Evolutionary conservation across 2,888 invertebrate species (phyloP).

Genomic region (Chrysotoxum bicinctum): DNA sequence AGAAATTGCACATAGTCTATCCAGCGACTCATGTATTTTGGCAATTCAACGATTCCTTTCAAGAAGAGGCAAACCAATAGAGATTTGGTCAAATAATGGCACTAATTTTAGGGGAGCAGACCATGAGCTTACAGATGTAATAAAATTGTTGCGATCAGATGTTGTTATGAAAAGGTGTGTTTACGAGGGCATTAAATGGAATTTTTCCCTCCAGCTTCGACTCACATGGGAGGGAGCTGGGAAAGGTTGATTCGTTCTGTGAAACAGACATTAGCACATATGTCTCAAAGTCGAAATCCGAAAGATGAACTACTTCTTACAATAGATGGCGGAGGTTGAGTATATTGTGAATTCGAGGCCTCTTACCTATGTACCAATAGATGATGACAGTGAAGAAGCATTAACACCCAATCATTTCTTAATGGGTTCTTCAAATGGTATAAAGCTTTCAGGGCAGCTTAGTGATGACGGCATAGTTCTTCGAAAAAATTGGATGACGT

Average conservation of each 20-base stretch:
- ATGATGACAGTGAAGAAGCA: constrained; percentile 12
- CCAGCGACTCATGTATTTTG: constrained; percentile 55
- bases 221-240: constrained; percentile 28
- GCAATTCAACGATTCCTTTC: constrained; percentile 48
- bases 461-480: constrained; percentile 11
- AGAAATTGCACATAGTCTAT: constrained; percentile 40
- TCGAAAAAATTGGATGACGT: constrained; percentile 17
- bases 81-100: constrained; percentile 62
- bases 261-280: neutral
- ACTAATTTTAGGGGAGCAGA: constrained; percentile 68
- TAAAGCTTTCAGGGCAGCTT: neutral
- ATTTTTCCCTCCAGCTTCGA: constrained; percentile 22
- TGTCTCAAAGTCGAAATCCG: neutral
- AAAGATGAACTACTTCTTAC: constrained; percentile 7
- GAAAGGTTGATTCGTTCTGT: constrained; percentile 1
- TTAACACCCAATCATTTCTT: constrained; percentile 33
- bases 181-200: constrained; percentile 6
- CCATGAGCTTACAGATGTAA: neutral
- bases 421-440: constrained; percentile 7
- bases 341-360: constrained; percentile 1
- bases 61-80: constrained; percentile 30
- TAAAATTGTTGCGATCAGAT: neutral
- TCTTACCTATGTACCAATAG: constrained; percentile 8
- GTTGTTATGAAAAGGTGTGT: neutral
- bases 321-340: constrained; percentile 33